phyloP scores from a whole-genome alignment of 2,888 invertebrate species.

The Pyrrhia umbra region DNA sequence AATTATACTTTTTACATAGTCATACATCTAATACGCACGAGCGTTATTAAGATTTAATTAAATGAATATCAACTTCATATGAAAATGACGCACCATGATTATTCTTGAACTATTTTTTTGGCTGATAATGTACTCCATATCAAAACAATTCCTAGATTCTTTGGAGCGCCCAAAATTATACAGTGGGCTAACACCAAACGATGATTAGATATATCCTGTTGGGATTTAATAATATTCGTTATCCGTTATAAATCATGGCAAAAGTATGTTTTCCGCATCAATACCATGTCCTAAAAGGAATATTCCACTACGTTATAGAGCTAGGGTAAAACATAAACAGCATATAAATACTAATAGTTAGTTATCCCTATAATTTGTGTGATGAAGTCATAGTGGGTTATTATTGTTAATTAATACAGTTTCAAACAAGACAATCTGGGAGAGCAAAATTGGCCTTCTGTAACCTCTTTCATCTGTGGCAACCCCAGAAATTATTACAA shows the following conservation, averaged over 20 bases:
- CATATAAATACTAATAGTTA: too few relatives aligned
- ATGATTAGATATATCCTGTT: not conserved
- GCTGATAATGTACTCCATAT: too few relatives aligned
- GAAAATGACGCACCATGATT: too few relatives aligned
- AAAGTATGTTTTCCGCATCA: not conserved
- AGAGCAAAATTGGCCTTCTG: conserved; percentile 27
- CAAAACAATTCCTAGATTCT: not conserved
- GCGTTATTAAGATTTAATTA: not conserved
- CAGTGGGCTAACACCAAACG: not conserved
- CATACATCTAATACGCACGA: not conserved
- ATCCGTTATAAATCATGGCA: not conserved
- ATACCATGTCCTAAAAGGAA: conserved; percentile 13
- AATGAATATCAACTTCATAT: too few relatives aligned
- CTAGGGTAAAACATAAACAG: too few relatives aligned
- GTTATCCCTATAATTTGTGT: too few relatives aligned
- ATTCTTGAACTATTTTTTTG: too few relatives aligned
- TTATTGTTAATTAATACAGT: too few relatives aligned
- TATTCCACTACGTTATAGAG: not conserved
- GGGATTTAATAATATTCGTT: not conserved
- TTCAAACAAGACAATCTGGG: not conserved
- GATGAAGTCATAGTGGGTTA: too few relatives aligned
- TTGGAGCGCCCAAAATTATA: not conserved
- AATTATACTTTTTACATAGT: not conserved
- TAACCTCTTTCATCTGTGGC: not conserved
- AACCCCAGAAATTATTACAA: conserved; percentile 49